Evolutionary conservation across 2,888 invertebrate genomes (phyloP).

Genomic region (Campaea margaritaria): DNA sequence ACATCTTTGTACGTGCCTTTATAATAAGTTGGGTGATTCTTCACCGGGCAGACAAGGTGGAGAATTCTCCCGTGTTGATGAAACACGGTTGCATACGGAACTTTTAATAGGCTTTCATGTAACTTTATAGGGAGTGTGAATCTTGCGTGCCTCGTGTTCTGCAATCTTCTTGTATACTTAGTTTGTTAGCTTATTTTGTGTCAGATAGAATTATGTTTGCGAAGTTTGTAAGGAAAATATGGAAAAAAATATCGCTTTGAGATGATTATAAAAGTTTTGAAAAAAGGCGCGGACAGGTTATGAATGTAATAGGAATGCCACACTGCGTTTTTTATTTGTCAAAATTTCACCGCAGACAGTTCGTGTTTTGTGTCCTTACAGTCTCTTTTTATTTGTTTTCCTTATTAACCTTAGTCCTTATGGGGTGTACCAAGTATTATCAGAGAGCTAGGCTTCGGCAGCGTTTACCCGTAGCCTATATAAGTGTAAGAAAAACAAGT

Average conservation of each 20-base stretch:
- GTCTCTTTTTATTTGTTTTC: no score
- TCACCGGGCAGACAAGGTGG: constrained; percentile 1
- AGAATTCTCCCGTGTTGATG: constrained; percentile 20
- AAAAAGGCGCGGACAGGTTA: background rate
- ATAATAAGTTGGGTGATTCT: constrained; percentile 3
- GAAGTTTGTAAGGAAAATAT: background rate
- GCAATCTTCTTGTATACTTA: constrained; percentile 36
- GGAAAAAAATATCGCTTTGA: constrained; percentile 3
- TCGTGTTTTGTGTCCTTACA: no score
- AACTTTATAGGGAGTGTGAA: constrained; percentile 43
- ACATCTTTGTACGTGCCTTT: background rate
- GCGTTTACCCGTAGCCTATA: no score
- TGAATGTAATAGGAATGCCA: background rate
- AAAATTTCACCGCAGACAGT: no score
- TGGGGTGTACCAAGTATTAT: no score
- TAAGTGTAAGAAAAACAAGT: no score
- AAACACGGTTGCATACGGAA: constrained; percentile 39
- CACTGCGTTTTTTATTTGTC: no score
- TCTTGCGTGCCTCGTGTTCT: constrained; percentile 31
- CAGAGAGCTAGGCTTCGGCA: no score
- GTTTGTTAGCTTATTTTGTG: constrained; percentile 28
- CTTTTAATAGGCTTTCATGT: constrained; percentile 42
- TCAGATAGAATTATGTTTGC: constrained; percentile 3
- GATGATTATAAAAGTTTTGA: background rate
- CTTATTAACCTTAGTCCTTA: no score